Conservation (phyloP, 1,140 invertebrate species). For the Adoxophyes honmai region DNA sequence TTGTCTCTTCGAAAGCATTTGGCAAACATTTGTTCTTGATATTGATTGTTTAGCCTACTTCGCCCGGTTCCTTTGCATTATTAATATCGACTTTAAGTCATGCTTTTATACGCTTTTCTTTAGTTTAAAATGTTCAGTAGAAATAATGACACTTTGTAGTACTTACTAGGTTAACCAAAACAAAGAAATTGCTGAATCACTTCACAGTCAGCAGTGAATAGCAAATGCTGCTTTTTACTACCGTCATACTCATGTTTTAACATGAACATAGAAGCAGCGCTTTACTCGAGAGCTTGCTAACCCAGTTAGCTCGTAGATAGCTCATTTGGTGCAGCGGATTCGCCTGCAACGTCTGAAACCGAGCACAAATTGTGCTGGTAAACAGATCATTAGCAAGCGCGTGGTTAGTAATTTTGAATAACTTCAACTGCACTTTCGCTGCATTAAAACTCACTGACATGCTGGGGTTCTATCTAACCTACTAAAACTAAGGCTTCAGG, state of each 20-base stretch:
- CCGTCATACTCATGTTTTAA: not conserved
- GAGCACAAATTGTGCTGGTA: slow-evolving; percentile 1
- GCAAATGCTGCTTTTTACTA: not conserved
- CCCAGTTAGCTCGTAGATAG: too few species aligned
- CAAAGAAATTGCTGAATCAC: not conserved
- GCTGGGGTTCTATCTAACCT: too few species aligned
- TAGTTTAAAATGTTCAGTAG: too few species aligned
- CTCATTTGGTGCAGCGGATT: not conserved
- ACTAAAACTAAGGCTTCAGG: too few species aligned
- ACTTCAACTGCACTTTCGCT: too few species aligned
- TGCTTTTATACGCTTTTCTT: too few species aligned
- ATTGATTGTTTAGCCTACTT: not conserved
- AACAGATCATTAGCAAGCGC: slow-evolving; percentile 2
- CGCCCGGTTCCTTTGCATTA: too few species aligned
- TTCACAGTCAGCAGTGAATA: not conserved
- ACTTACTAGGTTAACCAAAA: too few species aligned
- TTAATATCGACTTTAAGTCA: too few species aligned
- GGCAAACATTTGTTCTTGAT: slow-evolving; percentile 9
- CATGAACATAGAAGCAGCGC: not conserved
- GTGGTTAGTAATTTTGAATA: not conserved
- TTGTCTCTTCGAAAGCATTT: slow-evolving; percentile 4
- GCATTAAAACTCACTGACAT: too few species aligned
- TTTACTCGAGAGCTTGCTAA: too few species aligned
- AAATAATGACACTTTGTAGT: too few species aligned
- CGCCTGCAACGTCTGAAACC: not conserved